Percentiles rank a stretch among this genome's conserved stretches.
Conservation (phyloP, 2,888 invertebrate species). For the Mimumesa dahlbomi region DNA sequence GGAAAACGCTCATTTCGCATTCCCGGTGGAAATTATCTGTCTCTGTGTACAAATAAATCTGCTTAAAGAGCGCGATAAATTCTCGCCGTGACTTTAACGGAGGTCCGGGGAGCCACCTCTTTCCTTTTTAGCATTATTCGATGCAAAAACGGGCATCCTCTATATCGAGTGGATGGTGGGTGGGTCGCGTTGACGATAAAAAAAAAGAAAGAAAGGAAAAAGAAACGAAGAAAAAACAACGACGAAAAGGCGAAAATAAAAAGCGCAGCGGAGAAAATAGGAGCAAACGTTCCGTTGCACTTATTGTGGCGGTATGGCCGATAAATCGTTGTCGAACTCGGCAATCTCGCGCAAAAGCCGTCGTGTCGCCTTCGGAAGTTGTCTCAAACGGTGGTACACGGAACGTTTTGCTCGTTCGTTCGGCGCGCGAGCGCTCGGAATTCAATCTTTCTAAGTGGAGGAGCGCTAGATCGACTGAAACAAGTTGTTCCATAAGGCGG, state of each 20-base stretch:
- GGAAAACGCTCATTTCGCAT: neutral
- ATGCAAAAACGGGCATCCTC: no score
- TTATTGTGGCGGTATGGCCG: conserved; percentile 31
- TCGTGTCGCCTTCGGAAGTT: conserved; percentile 24
- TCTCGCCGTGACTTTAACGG: conserved; percentile 7
- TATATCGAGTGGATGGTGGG: no score
- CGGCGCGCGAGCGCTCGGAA: conserved; percentile 20
- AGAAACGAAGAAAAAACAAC: neutral
- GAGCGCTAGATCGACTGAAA: conserved; percentile 36
- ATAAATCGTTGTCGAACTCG: conserved; percentile 56
- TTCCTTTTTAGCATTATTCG: no score
- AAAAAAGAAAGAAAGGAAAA: neutral
- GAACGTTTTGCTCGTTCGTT: conserved; percentile 31
- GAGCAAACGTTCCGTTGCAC: conserved; percentile 22
- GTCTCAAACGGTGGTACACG: conserved; percentile 28
- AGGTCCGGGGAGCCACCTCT: no score
- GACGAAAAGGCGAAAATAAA: conserved; percentile 9
- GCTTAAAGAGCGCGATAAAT: conserved; percentile 24
- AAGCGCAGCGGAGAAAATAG: conserved; percentile 31
- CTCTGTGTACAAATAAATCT: conserved; percentile 15
- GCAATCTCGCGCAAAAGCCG: conserved; percentile 34
- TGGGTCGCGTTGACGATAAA: neutral
- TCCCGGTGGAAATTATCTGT: conserved; percentile 17
- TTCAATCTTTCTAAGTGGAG: conserved; percentile 61
- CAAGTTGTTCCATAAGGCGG: conserved; percentile 41